These are phyloP conservation scores for Callaeas wilsoni DNA, from an alignment of 2,113 vertebrate species.

Conservation along the genomic window DNA sequence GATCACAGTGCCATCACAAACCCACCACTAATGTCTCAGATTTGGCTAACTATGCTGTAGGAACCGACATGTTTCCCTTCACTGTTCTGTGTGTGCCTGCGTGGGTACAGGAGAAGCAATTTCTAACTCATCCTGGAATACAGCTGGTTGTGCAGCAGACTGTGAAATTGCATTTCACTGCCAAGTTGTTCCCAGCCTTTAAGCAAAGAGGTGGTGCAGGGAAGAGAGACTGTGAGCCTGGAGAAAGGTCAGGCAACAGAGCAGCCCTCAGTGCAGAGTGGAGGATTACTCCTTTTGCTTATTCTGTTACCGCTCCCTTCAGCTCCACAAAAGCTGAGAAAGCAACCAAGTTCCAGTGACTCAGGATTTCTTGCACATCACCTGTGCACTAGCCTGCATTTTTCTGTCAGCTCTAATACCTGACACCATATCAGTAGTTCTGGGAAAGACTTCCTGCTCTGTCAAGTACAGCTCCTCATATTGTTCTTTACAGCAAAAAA, in stretches of 20 bases:
- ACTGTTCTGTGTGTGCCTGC: not conserved
- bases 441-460: not conserved
- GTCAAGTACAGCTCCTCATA: not conserved
- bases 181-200: not conserved
- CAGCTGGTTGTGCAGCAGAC: not conserved
- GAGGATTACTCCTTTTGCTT: not conserved
- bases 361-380: not conserved
- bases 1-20: not conserved
- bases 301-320: not conserved
- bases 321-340: not conserved
- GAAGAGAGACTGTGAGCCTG: not conserved
- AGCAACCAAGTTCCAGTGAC: not conserved
- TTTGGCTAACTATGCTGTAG: not conserved
- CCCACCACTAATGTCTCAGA: not conserved
- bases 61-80: not conserved
- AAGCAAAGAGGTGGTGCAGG: not conserved
- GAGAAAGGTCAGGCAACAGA: not conserved
- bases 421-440: not conserved
- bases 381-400: not conserved
- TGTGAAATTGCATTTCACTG: constrained; percentile 1
- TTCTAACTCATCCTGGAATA: not conserved
- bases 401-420: not conserved
- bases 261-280: not conserved
- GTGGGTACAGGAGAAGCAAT: not conserved
- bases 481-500: not conserved